phyloP scores from a whole-genome alignment of 2,113 vertebrate genomes.

The Platysternon megacephalum region DNA sequence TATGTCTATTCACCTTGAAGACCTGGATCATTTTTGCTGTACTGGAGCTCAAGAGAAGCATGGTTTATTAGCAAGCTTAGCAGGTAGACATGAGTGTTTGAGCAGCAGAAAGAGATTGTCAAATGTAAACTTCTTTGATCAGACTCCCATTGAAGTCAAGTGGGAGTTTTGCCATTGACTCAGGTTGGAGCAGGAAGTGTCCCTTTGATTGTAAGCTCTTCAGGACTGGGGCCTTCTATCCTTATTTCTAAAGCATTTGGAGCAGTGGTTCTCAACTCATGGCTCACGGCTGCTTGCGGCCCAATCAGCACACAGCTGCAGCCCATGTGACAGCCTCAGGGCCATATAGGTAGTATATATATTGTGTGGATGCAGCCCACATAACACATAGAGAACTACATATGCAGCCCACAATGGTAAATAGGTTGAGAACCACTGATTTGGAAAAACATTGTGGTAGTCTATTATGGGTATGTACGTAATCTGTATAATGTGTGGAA shows the following conservation, averaged over 20 bases:
- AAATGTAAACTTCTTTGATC: not conserved
- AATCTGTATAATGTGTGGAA: not conserved
- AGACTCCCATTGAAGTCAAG: not conserved
- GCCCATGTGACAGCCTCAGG: too few species aligned
- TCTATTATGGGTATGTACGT: not conserved
- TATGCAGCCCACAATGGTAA: too few species aligned
- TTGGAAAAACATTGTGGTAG: not conserved
- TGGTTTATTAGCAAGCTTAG: not conserved
- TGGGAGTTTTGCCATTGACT: not conserved
- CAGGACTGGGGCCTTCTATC: not conserved
- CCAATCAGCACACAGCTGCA: too few species aligned
- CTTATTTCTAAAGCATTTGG: not conserved
- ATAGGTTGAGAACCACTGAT: too few species aligned
- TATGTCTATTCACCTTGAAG: not conserved
- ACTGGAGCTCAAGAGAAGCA: not conserved
- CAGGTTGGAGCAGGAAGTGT: not conserved
- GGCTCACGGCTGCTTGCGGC: too few species aligned
- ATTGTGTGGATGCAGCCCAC: too few species aligned
- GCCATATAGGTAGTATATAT: too few species aligned
- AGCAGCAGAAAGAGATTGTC: not conserved
- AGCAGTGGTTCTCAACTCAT: too few species aligned
- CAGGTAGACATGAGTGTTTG: rapidly evolving
- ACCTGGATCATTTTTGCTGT: not conserved
- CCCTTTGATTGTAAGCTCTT: not conserved
- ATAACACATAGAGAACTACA: too few species aligned